Percentiles rank a stretch among this genome's conserved stretches.
These are phyloP conservation scores for Apolygus lucorum DNA, from an alignment of 1,140 invertebrate genomes.

Conservation along the genomic window DNA sequence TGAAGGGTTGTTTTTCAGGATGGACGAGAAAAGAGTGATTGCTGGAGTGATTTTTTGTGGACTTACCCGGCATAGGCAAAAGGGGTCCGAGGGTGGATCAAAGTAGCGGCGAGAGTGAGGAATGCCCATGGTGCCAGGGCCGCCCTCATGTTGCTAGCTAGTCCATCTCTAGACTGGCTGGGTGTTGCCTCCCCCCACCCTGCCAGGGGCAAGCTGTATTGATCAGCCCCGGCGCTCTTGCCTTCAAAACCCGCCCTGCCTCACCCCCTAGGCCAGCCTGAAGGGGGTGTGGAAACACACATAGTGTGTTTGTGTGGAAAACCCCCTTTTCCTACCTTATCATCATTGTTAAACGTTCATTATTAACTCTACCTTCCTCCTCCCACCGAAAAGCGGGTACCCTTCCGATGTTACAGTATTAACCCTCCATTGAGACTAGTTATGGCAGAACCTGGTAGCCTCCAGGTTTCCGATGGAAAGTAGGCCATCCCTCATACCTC, in stretches of 20 bases:
- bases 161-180: slow-evolving; percentile 23
- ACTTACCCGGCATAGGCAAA: slow-evolving; percentile 23
- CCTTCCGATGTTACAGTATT: background rate
- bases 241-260: slow-evolving; percentile 11
- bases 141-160: slow-evolving; percentile 21
- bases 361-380: slow-evolving; percentile 9
- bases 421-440: background rate
- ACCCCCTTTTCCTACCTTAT: background rate
- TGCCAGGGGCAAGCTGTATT: slow-evolving; percentile 17
- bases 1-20: too few species aligned
- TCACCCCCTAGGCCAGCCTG: background rate
- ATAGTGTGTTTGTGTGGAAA: background rate
- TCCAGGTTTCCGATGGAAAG: background rate
- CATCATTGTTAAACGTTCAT: slow-evolving; percentile 19
- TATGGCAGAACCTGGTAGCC: background rate
- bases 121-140: slow-evolving; percentile 10
- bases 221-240: slow-evolving; percentile 3
- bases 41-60: background rate
- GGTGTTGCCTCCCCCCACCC: slow-evolving; percentile 11
- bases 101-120: slow-evolving; percentile 14
- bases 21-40: too few species aligned
- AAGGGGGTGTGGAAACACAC: background rate
- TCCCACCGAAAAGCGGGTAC: background rate
- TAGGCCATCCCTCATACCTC: background rate
- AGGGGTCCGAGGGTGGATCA: slow-evolving; percentile 8